phyloP scores from a whole-genome alignment of 2,113 vertebrate genomes.

The Sterrhoptilus dennistouni region DNA sequence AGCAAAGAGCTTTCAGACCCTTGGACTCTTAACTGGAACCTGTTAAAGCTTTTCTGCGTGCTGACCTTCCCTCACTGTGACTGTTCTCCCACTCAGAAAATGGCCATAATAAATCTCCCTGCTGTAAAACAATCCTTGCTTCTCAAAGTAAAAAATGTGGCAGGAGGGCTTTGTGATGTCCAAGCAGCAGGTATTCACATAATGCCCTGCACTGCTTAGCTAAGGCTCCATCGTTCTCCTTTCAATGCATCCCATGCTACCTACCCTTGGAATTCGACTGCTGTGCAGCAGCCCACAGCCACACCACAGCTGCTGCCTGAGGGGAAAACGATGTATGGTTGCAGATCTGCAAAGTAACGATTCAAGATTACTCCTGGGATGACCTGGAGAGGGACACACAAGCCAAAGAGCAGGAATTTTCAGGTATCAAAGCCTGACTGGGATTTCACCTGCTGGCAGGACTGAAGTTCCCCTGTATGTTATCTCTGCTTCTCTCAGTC shows the following conservation, averaged over 20 bases:
- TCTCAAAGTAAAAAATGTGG: not conserved
- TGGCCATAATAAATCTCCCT: not conserved
- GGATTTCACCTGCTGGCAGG: not conserved
- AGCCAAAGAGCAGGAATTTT: not conserved
- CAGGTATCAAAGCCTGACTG: not conserved
- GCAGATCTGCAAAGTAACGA: not conserved
- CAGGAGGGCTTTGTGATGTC: not conserved
- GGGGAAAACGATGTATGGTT: accelerated
- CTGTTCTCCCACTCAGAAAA: accelerated
- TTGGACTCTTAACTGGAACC: not conserved
- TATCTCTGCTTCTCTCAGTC: not conserved
- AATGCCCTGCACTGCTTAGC: not conserved
- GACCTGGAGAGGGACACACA: not conserved
- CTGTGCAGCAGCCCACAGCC: not conserved
- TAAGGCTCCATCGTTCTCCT: not conserved
- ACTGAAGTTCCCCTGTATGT: not conserved
- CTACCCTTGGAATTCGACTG: not conserved
- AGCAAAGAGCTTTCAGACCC: slow-evolving; percentile 1
- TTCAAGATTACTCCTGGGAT: not conserved
- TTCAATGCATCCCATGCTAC: not conserved
- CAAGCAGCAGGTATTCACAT: not conserved
- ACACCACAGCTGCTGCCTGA: not conserved
- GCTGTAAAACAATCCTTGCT: not conserved
- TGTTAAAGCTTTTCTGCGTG: not conserved
- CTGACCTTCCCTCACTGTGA: not conserved